A percentile compares a stretch with the other conserved stretches of the same genome.
phyloP scores from a whole-genome alignment of 2,113 vertebrate genomes.

The Oncorhynchus clarkii region DNA sequence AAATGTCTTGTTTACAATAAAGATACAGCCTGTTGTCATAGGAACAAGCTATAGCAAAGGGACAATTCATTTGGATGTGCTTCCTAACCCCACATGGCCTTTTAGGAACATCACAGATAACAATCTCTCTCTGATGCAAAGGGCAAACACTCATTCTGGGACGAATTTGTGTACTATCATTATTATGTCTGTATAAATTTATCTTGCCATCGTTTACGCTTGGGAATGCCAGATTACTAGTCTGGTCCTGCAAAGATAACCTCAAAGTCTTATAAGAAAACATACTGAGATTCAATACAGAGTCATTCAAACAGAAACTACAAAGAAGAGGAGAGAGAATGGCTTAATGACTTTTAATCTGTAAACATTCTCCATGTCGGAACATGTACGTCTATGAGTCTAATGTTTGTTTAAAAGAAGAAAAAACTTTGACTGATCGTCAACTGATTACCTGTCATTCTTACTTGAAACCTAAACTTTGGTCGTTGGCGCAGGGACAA shows the following conservation, averaged over 20 bases:
- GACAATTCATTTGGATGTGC: background rate
- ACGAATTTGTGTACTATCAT: slow-evolving; percentile 48
- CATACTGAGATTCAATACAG: slow-evolving; percentile 53
- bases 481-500: no score
- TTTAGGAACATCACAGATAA: background rate
- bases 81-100: background rate
- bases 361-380: slow-evolving; percentile 57
- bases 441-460: slow-evolving; percentile 20
- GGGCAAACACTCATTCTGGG: slow-evolving; percentile 37
- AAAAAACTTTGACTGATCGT: slow-evolving; percentile 41
- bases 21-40: background rate
- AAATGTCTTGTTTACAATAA: no score
- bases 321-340: slow-evolving; percentile 57
- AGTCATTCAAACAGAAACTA: slow-evolving; percentile 58
- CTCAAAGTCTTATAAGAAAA: slow-evolving; percentile 71
- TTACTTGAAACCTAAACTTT: background rate
- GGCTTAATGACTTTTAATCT: slow-evolving; percentile 60
- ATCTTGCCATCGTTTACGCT: slow-evolving; percentile 71
- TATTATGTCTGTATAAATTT: slow-evolving; percentile 76
- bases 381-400: slow-evolving; percentile 27
- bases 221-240: slow-evolving; percentile 70
- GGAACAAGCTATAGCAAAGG: no score
- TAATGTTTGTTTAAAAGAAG: background rate
- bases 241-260: slow-evolving; percentile 64
- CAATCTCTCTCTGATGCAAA: slow-evolving; percentile 50